Evolutionary conservation across 2,113 vertebrate species (phyloP).

Genomic region (Chlorocebus sabaeus): DNA sequence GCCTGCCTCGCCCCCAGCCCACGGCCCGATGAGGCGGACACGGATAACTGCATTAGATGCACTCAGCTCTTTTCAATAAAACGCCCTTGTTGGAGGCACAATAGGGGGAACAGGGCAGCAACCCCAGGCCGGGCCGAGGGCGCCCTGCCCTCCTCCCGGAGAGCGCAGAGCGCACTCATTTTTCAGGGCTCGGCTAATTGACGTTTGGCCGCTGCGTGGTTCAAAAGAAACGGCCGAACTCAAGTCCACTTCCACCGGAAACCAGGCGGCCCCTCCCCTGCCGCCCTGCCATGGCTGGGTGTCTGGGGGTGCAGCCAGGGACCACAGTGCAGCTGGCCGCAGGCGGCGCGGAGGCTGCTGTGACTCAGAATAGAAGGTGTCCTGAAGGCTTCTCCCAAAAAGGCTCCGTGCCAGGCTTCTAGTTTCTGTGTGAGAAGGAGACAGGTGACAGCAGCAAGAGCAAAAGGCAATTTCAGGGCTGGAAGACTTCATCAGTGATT

Average conservation of each 20-base stretch:
- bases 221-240: conserved; percentile 45
- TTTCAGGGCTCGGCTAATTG: conserved; percentile 69
- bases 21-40: conserved; percentile 52
- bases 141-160: conserved; percentile 6
- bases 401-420: neutral
- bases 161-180: conserved; percentile 23
- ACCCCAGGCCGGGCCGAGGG: conserved; percentile 25
- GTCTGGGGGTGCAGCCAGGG: neutral
- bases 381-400: neutral
- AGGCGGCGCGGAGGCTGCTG: neutral
- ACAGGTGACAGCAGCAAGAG: neutral
- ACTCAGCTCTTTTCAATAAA: conserved; percentile 77
- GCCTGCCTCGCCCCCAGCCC: conserved; percentile 61
- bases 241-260: conserved; percentile 68
- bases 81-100: conserved; percentile 68
- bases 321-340: neutral
- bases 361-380: neutral
- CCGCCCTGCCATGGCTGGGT: neutral
- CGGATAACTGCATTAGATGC: conserved; percentile 67
- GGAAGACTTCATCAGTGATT: neutral
- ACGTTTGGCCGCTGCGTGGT: conserved; percentile 3
- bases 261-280: neutral
- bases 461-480: neutral
- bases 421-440: neutral
- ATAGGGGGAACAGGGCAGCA: conserved; percentile 58